Conservation (phyloP, 2,113 vertebrate genomes). For the Leiothrix lutea region DNA sequence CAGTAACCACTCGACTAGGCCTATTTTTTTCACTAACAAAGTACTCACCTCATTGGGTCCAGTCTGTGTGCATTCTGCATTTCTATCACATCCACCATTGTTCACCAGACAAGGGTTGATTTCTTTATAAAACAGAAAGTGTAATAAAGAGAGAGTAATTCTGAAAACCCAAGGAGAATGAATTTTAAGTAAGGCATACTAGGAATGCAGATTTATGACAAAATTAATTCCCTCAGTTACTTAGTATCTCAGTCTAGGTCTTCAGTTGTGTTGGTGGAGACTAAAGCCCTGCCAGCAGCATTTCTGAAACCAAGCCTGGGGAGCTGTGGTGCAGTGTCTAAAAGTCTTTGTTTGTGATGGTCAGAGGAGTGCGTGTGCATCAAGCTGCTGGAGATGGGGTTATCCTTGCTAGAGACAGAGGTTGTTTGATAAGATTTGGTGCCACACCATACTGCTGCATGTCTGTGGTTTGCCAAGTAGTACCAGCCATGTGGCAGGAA, state of each 20-base stretch:
- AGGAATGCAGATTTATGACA: not conserved
- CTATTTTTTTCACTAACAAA: not conserved
- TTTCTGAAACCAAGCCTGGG: not conserved
- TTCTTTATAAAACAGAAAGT: constrained; percentile 73
- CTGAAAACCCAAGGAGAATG: not conserved
- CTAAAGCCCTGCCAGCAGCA: not conserved
- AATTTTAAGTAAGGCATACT: not conserved
- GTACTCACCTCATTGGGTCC: constrained; percentile 89
- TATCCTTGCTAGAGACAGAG: not conserved
- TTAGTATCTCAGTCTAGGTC: not conserved
- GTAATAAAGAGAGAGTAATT: not conserved
- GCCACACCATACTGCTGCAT: not conserved
- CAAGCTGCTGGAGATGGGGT: not conserved
- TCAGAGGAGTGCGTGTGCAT: not conserved
- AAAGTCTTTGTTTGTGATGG: not conserved
- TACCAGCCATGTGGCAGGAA: accelerated
- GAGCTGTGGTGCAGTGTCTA: not conserved
- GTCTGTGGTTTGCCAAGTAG: not conserved
- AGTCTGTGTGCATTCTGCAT: constrained; percentile 87
- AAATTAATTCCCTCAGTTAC: not conserved
- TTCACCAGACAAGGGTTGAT: constrained; percentile 88
- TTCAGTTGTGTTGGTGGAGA: not conserved
- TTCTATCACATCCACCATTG: constrained; percentile 80
- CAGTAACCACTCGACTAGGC: not conserved
- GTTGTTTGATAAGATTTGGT: not conserved